Base-by-base conservation (phyloP, 2,888 invertebrate genomes). In the Ormyrus pomaceus region DNA sequence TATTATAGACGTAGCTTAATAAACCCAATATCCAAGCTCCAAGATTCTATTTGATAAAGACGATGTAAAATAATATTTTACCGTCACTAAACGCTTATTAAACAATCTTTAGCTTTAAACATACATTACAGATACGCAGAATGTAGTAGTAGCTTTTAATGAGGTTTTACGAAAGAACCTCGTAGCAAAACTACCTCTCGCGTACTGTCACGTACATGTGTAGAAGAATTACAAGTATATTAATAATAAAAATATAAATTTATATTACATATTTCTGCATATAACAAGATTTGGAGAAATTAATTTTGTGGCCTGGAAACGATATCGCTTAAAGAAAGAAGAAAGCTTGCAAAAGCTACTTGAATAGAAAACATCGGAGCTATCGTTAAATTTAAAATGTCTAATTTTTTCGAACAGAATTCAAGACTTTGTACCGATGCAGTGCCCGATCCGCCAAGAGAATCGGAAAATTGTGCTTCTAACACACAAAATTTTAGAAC, bases 401-500 rank as follows among this genome's bases (percentile, higher is more conserved):
- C 75, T 34, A 48, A n/a, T 58, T 34, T 34, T 34, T 4, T 34
- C 34, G n/a, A 46, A 19, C 13, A 19, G 53, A 13, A 53, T 19
- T 66, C 34, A 3, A 50, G 11, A 51, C 2, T 69, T 11, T 6
- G 53, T 19, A 45, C 45, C 3, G 79, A 81, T 75, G 65, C 78
- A 64, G 8, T 56, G 13, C 72, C 75, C 10, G 75, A 81, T 79
- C 69, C 72, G 6, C 79, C 75, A 9, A 70, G 68, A 69, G 3
- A 56, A 45, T 8, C n/a, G 62, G 62, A 76, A 46, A 46, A 62
- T 48, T 1, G 55, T 13, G 10, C 34, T 69, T 94, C 94, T 45
- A 58, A 64, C 64, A 8, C 62, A 34, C 13, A 69, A 61, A 62
- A 56, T 55, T 48, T 62, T 34, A 34, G 34, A 34, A 34, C 34